These are phyloP conservation scores for Hetaerina titia DNA, from an alignment of 2,888 invertebrate species.

Conservation along the genomic window DNA sequence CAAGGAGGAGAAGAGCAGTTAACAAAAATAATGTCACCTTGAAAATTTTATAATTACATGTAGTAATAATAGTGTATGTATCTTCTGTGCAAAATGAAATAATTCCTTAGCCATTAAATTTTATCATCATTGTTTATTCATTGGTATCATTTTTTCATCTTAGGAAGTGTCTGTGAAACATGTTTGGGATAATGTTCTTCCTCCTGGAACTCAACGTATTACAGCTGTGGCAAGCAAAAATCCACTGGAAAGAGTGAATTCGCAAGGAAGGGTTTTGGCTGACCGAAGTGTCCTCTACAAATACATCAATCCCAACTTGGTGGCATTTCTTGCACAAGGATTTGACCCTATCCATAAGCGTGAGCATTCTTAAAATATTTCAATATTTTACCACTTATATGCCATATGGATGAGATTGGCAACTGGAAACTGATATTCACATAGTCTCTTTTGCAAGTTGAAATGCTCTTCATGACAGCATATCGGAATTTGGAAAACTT, in stretches of 20 bases:
- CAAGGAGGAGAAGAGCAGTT: too few relatives aligned
- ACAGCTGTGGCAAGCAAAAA: constrained; percentile 83
- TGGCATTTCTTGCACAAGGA: constrained; percentile 90
- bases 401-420: background rate
- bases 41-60: too few relatives aligned
- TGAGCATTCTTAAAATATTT: constrained; percentile 74
- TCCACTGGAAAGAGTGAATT: constrained; percentile 89
- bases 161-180: constrained; percentile 82
- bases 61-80: too few relatives aligned
- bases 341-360: constrained; percentile 88
- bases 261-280: constrained; percentile 95
- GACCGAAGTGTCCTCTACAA: constrained; percentile 99
- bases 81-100: too few relatives aligned
- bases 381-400: background rate
- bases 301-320: constrained; percentile 98
- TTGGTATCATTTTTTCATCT: constrained; percentile 70
- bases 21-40: too few relatives aligned
- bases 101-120: too few relatives aligned
- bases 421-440: background rate
- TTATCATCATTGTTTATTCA: background rate
- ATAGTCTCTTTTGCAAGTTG: too few relatives aligned
- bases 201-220: constrained; percentile 82
- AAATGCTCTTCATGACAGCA: too few relatives aligned
- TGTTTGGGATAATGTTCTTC: constrained; percentile 87
- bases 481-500: too few relatives aligned